Percentiles rank a stretch among this genome's conserved stretches.
Evolutionary conservation across 1,140 invertebrate species (phyloP).

Genomic region (Portunus trituberculatus): DNA sequence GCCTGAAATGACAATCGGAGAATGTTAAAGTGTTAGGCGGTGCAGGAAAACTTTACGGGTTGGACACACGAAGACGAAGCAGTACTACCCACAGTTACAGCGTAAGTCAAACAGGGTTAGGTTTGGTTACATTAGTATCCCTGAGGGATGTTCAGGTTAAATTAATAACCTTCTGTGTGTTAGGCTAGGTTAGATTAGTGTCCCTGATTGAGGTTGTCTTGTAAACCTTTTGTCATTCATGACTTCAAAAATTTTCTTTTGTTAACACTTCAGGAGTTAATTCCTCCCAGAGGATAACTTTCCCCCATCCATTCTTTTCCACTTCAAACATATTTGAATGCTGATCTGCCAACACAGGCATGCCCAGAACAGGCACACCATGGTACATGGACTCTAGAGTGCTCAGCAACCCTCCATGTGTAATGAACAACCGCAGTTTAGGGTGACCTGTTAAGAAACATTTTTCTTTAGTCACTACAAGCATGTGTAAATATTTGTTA

Average conservation of each 20-base stretch:
- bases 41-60: too few species aligned
- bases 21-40: too few species aligned
- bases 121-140: too few species aligned
- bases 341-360: conserved; percentile 86
- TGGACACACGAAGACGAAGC: too few species aligned
- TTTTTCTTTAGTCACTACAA: not conserved
- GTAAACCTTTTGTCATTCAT: conserved; percentile 53
- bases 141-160: too few species aligned
- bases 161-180: too few species aligned
- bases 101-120: too few species aligned
- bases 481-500: too few species aligned
- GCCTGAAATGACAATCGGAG: too few species aligned
- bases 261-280: not conserved
- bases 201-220: too few species aligned
- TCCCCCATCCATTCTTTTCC: conserved; percentile 27
- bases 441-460: conserved; percentile 37
- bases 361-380: conserved; percentile 86
- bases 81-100: too few species aligned
- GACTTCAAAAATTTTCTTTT: not conserved
- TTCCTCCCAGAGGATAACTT: not conserved
- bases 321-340: conserved; percentile 78
- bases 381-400: conserved; percentile 86
- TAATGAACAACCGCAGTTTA: conserved; percentile 83
- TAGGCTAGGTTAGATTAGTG: too few species aligned
- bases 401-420: conserved; percentile 87